Evolutionary conservation across 1,140 invertebrate genomes (phyloP).

Genomic region (Zophobas morio): DNA sequence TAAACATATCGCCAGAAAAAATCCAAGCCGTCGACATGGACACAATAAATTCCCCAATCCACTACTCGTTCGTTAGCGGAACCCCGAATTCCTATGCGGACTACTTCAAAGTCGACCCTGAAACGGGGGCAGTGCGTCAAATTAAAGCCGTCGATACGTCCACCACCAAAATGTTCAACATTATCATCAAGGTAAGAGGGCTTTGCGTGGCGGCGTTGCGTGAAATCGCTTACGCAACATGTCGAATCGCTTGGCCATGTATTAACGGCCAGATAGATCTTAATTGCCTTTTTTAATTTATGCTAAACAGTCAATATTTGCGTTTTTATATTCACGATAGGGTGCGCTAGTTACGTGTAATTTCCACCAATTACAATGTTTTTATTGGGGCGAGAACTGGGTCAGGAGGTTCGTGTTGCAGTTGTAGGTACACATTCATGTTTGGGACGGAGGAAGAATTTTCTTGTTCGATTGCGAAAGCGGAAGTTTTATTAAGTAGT

Average conservation of each 20-base stretch:
- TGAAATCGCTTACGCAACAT: conserved; percentile 6
- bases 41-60: conserved; percentile 84
- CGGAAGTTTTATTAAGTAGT: too few relatives aligned
- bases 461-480: too few relatives aligned
- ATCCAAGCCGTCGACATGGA: conserved; percentile 92
- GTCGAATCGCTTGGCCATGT: conserved; percentile 1
- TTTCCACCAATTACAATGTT: conserved; percentile 25
- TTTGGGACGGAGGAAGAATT: too few relatives aligned
- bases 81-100: conserved; percentile 81
- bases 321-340: conserved; percentile 29
- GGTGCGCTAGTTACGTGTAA: conserved; percentile 18
- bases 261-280: conserved; percentile 16
- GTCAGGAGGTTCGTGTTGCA: background rate
- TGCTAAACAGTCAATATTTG: conserved; percentile 28
- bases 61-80: conserved; percentile 86
- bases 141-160: conserved; percentile 84
- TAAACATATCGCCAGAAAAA: conserved; percentile 88
- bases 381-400: conserved; percentile 1
- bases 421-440: too few relatives aligned
- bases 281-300: conserved; percentile 34
- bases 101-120: conserved; percentile 88
- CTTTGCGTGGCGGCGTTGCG: background rate
- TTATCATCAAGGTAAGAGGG: conserved; percentile 78
- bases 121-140: conserved; percentile 85
- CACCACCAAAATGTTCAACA: conserved; percentile 74